Evolutionary conservation across 2,888 invertebrate genomes (phyloP).

Genomic region (Dimorphilus gyrociliatus): DNA sequence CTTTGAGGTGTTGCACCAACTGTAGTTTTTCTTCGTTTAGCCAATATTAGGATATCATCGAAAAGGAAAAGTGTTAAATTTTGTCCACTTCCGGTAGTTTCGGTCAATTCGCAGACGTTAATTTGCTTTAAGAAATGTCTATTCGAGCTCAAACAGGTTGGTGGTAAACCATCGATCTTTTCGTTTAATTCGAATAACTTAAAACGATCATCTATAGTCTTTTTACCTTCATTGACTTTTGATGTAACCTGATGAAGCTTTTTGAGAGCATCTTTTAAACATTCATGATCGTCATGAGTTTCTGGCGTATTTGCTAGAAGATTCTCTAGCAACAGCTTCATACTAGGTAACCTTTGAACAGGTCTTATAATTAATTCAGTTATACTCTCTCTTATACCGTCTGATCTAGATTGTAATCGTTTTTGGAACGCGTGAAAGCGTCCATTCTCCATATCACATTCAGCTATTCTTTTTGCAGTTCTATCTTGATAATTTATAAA

Average conservation of each 20-base stretch:
- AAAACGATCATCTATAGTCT: too few relatives aligned
- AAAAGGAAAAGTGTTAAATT: slow-evolving; percentile 76
- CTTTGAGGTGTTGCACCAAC: too few relatives aligned
- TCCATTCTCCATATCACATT: slow-evolving; percentile 79
- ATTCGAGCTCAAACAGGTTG: slow-evolving; percentile 80
- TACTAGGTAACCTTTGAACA: slow-evolving; percentile 89
- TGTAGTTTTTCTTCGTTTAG: slow-evolving; percentile 1
- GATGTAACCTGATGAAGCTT: too few relatives aligned
- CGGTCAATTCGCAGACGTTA: slow-evolving; percentile 65
- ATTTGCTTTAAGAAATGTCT: slow-evolving; percentile 70
- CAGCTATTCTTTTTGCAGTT: slow-evolving; percentile 75
- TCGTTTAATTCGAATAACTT: too few relatives aligned
- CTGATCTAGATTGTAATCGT: slow-evolving; percentile 58
- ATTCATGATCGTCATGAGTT: background rate
- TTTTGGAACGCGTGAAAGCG: slow-evolving; percentile 96
- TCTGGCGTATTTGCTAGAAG: slow-evolving; percentile 5
- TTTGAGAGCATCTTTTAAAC: too few relatives aligned
- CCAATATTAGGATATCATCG: slow-evolving; percentile 58
- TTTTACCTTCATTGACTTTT: too few relatives aligned
- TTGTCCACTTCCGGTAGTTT: slow-evolving; percentile 64
- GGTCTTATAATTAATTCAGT: slow-evolving; percentile 91
- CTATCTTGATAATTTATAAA: slow-evolving; percentile 97
- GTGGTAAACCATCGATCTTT: too few relatives aligned
- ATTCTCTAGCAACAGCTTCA: slow-evolving; percentile 76
- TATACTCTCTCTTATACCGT: slow-evolving; percentile 85